These are phyloP conservation scores for Drosophila colorata DNA, from an alignment of 2,888 invertebrate species.

Conservation along the genomic window DNA sequence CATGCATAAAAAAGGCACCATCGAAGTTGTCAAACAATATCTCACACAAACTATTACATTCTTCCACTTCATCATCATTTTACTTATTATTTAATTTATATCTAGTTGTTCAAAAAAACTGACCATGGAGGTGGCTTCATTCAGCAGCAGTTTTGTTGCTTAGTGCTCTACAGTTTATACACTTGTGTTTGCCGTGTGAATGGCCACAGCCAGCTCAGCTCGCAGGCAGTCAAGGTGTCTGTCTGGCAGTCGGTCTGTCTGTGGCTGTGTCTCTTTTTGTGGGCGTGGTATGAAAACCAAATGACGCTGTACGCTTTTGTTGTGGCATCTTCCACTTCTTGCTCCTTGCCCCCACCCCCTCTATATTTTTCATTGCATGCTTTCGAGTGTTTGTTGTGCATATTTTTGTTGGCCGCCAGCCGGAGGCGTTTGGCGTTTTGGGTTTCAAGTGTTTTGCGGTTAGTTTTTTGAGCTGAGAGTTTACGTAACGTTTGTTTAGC, in stretches of 20 bases:
- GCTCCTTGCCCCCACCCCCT: background rate
- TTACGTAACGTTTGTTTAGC: constrained; percentile 52
- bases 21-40: too few relatives aligned
- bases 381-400: constrained; percentile 64
- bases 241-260: constrained; percentile 8
- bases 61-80: background rate
- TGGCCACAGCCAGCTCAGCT: constrained; percentile 13
- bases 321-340: constrained; percentile 12
- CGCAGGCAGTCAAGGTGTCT: constrained; percentile 35
- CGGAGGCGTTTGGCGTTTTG: constrained; percentile 37
- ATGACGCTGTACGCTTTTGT: constrained; percentile 38
- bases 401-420: constrained; percentile 62
- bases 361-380: constrained; percentile 24
- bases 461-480: constrained; percentile 45
- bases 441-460: constrained; percentile 48
- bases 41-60: too few relatives aligned
- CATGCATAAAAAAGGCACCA: too few relatives aligned
- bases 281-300: constrained; percentile 41
- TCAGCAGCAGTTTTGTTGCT: constrained; percentile 22
- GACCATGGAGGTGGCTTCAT: background rate
- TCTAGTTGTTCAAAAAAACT: background rate
- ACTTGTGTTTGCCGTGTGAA: constrained; percentile 18
- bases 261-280: constrained; percentile 15
- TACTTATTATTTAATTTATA: background rate
- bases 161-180: constrained; percentile 18